These are phyloP conservation scores for Drepanosiphum platanoidis DNA, from an alignment of 2,888 invertebrate species.

Conservation along the genomic window DNA sequence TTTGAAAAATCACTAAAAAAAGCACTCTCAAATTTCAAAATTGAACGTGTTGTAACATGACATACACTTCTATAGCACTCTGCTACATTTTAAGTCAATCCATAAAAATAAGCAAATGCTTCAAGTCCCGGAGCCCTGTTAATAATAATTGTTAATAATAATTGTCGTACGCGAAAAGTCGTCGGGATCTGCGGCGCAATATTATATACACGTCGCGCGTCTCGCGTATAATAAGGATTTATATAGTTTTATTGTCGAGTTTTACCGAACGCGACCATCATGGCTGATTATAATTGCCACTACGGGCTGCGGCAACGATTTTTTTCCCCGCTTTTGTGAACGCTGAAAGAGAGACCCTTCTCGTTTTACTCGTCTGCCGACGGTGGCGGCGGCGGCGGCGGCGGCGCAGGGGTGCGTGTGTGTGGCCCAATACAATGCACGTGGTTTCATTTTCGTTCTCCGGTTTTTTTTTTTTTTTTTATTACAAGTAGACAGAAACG, in stretches of 20 bases:
- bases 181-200: no score
- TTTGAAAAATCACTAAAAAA: no score
- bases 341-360: constrained; percentile 18
- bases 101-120: no score
- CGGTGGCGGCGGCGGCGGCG: background rate
- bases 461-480: background rate
- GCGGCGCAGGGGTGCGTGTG: constrained; percentile 9
- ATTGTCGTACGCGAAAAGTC: no score
- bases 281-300: no score
- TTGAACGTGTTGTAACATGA: no score
- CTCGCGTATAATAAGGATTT: background rate
- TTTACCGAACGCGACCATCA: background rate
- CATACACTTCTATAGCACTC: no score
- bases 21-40: no score
- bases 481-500: background rate
- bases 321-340: constrained; percentile 6
- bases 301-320: background rate
- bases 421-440: constrained; percentile 3
- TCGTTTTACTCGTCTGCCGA: constrained; percentile 18
- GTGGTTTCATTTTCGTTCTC: constrained; percentile 39
- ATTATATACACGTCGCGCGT: no score
- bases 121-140: no score
- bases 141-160: no score
- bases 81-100: no score
- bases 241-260: constrained; percentile 21